phyloP scores from a whole-genome alignment of 2,113 vertebrate species.

The Sminthopsis crassicaudata region DNA sequence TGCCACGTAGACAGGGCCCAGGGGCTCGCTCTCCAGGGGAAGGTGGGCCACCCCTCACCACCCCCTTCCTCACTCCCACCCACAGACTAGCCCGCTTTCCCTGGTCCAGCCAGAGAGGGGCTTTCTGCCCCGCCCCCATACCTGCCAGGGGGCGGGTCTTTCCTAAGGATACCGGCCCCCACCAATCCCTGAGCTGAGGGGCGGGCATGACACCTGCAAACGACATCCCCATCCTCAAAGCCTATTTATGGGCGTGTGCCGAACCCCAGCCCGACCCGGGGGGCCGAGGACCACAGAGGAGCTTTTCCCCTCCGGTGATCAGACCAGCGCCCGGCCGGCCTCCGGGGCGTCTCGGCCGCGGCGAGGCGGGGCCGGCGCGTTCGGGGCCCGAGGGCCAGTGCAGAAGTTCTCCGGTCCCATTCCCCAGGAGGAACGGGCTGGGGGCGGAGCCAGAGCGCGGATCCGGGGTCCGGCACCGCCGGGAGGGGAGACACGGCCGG shows the following conservation, averaged over 20 bases:
- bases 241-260: no score
- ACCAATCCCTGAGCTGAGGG: conserved; percentile 62
- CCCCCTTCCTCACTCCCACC: neutral
- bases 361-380: neutral
- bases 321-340: no score
- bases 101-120: neutral
- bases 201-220: neutral
- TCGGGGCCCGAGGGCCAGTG: no score
- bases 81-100: neutral
- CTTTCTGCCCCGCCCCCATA: conserved; percentile 20
- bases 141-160: conserved; percentile 64
- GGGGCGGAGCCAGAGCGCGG: neutral
- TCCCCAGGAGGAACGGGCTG: neutral
- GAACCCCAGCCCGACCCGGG: neutral
- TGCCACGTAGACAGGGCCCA: neutral
- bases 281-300: neutral
- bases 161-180: conserved; percentile 20
- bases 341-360: neutral
- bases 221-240: neutral
- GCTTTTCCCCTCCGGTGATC: neutral
- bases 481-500: rapidly evolving
- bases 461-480: no score
- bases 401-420: neutral
- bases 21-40: neutral
- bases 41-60: neutral